A percentile compares a stretch with the other conserved stretches of the same genome.
These are phyloP conservation scores for Seladonia tumulorum DNA, from an alignment of 2,888 invertebrate species.

Conservation along the genomic window DNA sequence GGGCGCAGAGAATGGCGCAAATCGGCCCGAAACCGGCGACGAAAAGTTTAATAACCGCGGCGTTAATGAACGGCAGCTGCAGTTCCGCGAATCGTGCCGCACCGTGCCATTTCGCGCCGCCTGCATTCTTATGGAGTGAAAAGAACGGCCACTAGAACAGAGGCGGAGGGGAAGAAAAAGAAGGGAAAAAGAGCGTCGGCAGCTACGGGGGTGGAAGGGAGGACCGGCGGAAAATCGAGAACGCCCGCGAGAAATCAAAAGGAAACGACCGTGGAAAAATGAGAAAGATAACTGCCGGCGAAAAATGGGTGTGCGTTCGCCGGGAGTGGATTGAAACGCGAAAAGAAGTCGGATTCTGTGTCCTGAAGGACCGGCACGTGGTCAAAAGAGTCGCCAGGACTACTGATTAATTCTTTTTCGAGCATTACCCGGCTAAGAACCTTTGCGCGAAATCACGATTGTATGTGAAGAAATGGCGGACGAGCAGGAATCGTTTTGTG, in stretches of 20 bases:
- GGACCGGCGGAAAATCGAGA: neutral
- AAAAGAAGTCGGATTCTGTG: conserved; percentile 7
- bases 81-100: conserved; percentile 62
- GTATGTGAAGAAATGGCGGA: neutral
- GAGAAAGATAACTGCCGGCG: neutral
- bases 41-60: conserved; percentile 68
- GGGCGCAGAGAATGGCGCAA: conserved; percentile 55
- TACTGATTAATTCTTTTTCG: neutral
- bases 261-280: neutral
- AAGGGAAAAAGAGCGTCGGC: neutral
- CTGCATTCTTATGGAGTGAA: conserved; percentile 58
- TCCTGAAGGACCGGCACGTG: neutral
- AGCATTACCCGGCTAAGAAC: neutral
- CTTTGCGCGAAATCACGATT: too few species aligned
- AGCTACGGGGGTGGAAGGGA: neutral
- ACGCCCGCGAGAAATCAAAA: conserved; percentile 4
- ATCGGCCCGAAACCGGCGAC: conserved; percentile 56
- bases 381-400: neutral
- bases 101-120: conserved; percentile 45
- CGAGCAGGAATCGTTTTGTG: neutral
- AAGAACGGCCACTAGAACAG: conserved; percentile 43
- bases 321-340: neutral
- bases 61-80: conserved; percentile 68
- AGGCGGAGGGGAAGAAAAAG: neutral
- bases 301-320: neutral